Conservation (phyloP, 1,140 invertebrate genomes). For the Penaeus japonicus region DNA sequence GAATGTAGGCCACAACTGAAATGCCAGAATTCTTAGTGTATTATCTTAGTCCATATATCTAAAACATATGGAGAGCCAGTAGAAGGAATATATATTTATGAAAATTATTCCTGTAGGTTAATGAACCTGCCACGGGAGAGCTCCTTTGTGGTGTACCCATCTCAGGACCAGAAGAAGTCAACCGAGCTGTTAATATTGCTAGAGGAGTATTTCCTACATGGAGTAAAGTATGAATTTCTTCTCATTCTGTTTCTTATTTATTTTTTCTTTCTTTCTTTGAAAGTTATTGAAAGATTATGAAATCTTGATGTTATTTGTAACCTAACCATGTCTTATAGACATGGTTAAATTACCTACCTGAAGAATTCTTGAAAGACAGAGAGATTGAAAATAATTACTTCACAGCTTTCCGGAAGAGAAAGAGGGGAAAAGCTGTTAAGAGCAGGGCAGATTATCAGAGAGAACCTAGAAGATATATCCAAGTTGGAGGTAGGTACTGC, state of each 20-base stretch:
- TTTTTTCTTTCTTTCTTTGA: background rate
- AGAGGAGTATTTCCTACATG: constrained; percentile 43
- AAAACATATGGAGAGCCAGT: background rate
- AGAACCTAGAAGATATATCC: constrained; percentile 52
- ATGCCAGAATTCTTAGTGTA: too few relatives aligned
- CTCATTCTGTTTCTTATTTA: too few relatives aligned
- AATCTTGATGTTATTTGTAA: too few relatives aligned
- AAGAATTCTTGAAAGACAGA: background rate
- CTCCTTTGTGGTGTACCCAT: constrained; percentile 48
- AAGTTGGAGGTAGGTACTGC: constrained; percentile 48
- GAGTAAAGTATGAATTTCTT: constrained; percentile 39
- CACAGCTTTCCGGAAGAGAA: constrained; percentile 48
- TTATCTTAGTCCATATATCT: background rate
- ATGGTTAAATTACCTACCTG: too few relatives aligned
- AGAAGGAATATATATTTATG: background rate
- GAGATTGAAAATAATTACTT: background rate
- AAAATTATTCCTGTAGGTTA: constrained; percentile 14
- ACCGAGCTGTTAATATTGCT: constrained; percentile 44
- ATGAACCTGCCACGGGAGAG: constrained; percentile 51
- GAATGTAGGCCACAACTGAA: too few relatives aligned
- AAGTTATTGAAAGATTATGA: background rate
- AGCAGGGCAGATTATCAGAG: constrained; percentile 40
- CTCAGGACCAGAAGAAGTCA: constrained; percentile 40
- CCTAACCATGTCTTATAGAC: background rate
- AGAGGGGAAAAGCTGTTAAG: constrained; percentile 42